Base-by-base conservation (phyloP, 2,888 invertebrate species). In the Cheilosia scutellata region DNA sequence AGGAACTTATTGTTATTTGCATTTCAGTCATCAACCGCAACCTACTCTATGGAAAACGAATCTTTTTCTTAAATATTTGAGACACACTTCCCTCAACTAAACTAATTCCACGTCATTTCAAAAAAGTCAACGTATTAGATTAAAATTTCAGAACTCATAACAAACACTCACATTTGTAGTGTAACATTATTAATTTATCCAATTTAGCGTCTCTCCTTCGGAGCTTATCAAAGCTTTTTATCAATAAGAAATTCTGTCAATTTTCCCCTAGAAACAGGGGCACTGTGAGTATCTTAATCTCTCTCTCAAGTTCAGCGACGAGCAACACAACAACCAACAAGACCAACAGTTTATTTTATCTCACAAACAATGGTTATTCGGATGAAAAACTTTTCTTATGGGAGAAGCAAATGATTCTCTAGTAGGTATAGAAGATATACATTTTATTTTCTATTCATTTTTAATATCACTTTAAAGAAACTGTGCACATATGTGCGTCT, bases 261-360 rank as follows among this genome's bases (percentile, higher is more conserved):
- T 44, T 72, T 13, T 51, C 25, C 40, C 29, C 49, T 49, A n/a
- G 58, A 58, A 76, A 66, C 66, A 55, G 37, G 37, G 66, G 40
- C 66, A 40, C 47, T 58, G 49, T 16, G 13, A 40, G 65, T 65
- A 42, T 16, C 44, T 42, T 66, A 72, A 79, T 79, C 57, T 58
- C 44, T 57, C 42, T 66, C 79, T 79, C 79, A 79, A 79, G 79
- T 79, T 79, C 79, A 79, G 29, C 33, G n/a, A 31, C n/a, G 55
- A 66, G n/a, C 57, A 37, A 29, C 66, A 9, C 58, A 25, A 53
- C 42, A 42, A 33, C 27, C 20, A 37, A 47, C 55, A 65, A 33
- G 27, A 57, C 29, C 31, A 65, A 27, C 42, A 66, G 57, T 40
- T 79, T 42, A 51, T 51, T 79, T 65, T 79, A 79, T 79, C 79